These are phyloP conservation scores for Ctenoplectra terminalis DNA, from an alignment of 1,140 invertebrate genomes.

Conservation along the genomic window DNA sequence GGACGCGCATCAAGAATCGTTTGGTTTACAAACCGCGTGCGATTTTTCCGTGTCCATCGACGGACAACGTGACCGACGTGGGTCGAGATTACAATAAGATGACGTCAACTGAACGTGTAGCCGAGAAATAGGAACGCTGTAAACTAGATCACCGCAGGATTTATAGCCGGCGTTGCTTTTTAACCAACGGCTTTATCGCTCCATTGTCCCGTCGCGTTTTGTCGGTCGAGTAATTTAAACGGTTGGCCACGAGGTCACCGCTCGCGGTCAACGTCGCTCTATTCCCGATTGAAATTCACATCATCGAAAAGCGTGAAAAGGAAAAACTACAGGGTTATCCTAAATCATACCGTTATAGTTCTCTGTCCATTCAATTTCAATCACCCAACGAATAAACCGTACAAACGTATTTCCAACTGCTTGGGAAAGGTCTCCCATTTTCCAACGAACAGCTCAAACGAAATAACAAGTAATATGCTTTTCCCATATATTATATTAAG, in stretches of 20 bases:
- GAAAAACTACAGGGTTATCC: neutral
- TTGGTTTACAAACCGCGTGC: neutral
- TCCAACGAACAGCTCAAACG: neutral
- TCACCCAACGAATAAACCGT: neutral
- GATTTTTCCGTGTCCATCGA: slow-evolving; percentile 28
- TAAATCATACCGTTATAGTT: neutral
- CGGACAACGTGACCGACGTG: slow-evolving; percentile 49
- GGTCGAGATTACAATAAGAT: slow-evolving; percentile 58
- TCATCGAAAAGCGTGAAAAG: slow-evolving; percentile 17
- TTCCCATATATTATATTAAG: neutral
- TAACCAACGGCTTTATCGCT: slow-evolving; percentile 67
- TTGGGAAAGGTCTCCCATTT: neutral
- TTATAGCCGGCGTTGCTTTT: slow-evolving; percentile 60
- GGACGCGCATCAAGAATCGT: neutral
- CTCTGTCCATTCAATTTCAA: neutral
- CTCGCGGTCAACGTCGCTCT: slow-evolving; percentile 25
- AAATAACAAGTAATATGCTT: neutral
- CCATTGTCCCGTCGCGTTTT: slow-evolving; percentile 68
- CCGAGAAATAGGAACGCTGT: slow-evolving; percentile 51
- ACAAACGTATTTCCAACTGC: neutral
- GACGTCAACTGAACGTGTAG: slow-evolving; percentile 50
- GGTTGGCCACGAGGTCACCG: slow-evolving; percentile 40
- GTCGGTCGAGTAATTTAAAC: slow-evolving; percentile 62
- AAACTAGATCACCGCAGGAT: slow-evolving; percentile 68
- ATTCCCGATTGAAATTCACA: slow-evolving; percentile 37